phyloP scores from a whole-genome alignment of 2,113 vertebrate species.

The Hypanus sabinus region DNA sequence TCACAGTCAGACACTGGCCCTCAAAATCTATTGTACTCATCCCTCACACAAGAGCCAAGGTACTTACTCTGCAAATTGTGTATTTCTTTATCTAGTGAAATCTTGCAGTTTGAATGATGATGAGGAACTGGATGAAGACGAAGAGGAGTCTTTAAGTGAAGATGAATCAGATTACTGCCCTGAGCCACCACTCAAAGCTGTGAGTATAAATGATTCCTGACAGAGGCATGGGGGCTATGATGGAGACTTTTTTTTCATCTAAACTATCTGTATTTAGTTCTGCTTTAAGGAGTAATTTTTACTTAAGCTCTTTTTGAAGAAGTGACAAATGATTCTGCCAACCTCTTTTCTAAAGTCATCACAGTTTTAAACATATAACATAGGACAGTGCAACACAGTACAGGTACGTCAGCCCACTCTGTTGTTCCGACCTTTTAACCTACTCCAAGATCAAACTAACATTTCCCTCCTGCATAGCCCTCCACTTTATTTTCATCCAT shows the following conservation, averaged over 20 bases:
- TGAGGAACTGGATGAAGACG: neutral
- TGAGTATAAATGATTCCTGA: neutral
- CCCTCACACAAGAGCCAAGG: neutral
- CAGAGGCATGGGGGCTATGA: neutral
- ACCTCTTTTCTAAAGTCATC: neutral
- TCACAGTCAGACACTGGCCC: neutral
- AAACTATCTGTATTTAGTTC: neutral
- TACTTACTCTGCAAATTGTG: neutral
- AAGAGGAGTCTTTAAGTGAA: slow-evolving; percentile 5
- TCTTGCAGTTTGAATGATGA: neutral
- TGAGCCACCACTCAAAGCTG: neutral
- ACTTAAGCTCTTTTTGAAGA: neutral
- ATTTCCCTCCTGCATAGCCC: too few relatives aligned
- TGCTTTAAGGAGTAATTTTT: neutral
- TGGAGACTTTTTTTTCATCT: neutral
- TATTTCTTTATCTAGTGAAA: neutral
- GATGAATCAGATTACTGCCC: neutral
- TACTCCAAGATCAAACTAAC: too few relatives aligned
- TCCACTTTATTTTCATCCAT: too few relatives aligned
- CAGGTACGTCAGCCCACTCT: too few relatives aligned
- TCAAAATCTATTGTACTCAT: neutral
- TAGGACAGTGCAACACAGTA: too few relatives aligned
- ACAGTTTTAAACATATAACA: too few relatives aligned
- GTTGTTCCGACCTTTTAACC: too few relatives aligned
- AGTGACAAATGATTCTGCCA: too few relatives aligned